phyloP scores from a whole-genome alignment of 1,140 invertebrate genomes.

The Magallana ariakensis region DNA sequence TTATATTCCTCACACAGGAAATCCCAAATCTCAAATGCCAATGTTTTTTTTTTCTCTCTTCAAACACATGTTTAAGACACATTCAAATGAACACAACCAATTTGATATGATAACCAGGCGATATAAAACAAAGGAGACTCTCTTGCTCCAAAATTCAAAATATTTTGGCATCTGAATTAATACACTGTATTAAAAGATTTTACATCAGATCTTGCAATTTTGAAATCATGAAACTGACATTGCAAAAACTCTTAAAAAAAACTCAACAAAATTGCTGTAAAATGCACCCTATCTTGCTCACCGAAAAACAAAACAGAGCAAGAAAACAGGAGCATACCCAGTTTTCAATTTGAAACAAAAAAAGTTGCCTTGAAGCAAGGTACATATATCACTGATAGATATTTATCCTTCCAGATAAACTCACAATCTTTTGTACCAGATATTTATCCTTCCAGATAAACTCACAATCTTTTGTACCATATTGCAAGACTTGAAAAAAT shows the following conservation, averaged over 20 bases:
- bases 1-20: neutral
- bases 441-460: too few species aligned
- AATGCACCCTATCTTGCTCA: neutral
- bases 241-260: neutral
- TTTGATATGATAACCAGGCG: neutral
- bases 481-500: neutral
- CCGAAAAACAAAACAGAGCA: neutral
- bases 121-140: neutral
- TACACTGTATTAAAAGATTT: slow-evolving; percentile 5
- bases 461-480: too few species aligned
- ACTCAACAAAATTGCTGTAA: too few species aligned
- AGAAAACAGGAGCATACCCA: neutral
- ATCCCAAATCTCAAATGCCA: slow-evolving; percentile 10
- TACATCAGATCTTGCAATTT: neutral
- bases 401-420: too few species aligned
- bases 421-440: too few species aligned
- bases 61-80: neutral
- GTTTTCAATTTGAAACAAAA: too few species aligned
- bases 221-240: neutral
- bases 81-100: neutral
- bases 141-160: neutral
- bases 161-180: neutral
- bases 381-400: too few species aligned
- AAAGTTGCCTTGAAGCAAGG: too few species aligned
- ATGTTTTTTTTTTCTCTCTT: neutral